Conservation (phyloP, 2,797 vertebrate species). For the Aplochiton taeniatus region DNA sequence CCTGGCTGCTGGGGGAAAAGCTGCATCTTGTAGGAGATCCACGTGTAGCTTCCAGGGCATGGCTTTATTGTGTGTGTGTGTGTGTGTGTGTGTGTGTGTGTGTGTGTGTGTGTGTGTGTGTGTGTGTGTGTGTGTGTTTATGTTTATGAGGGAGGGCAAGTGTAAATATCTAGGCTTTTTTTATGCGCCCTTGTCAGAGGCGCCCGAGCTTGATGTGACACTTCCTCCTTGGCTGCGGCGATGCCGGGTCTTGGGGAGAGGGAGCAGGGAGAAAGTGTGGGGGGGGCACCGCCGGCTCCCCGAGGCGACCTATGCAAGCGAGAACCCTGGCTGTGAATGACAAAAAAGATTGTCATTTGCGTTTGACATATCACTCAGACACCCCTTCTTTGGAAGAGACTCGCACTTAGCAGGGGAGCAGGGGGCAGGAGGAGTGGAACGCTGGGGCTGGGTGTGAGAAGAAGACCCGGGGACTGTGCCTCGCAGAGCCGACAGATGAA, state of each 20-base stretch:
- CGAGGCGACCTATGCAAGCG: conserved; percentile 59
- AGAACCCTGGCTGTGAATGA: conserved; percentile 63
- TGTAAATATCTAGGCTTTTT: conserved; percentile 63
- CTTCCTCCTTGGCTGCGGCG: conserved; percentile 58
- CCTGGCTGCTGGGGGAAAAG: conserved; percentile 62
- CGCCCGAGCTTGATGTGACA: conserved; percentile 64
- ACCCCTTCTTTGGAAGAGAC: conserved; percentile 56
- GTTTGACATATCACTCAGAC: conserved; percentile 72
- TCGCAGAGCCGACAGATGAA: conserved; percentile 51
- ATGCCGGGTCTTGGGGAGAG: conserved; percentile 50
- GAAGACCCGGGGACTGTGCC: conserved; percentile 56
- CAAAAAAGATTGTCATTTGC: conserved; percentile 75
- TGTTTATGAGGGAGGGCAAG: conserved; percentile 44
- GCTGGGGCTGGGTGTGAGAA: conserved; percentile 53
- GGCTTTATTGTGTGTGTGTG: too few species aligned
- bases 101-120: conserved; percentile 34
- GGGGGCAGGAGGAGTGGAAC: conserved; percentile 43
- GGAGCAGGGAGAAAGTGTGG: conserved; percentile 6
- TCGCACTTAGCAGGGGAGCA: conserved; percentile 51
- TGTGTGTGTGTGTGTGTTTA: conserved; percentile 26
- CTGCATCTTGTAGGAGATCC: conserved; percentile 71
- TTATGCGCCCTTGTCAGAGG: conserved; percentile 64
- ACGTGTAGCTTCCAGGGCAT: conserved; percentile 67
- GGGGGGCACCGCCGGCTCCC: conserved; percentile 37
- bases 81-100: conserved; percentile 34